Conservation (phyloP, 92 coral and sea anemone species). For the Hydrozoanthus gracilis region DNA sequence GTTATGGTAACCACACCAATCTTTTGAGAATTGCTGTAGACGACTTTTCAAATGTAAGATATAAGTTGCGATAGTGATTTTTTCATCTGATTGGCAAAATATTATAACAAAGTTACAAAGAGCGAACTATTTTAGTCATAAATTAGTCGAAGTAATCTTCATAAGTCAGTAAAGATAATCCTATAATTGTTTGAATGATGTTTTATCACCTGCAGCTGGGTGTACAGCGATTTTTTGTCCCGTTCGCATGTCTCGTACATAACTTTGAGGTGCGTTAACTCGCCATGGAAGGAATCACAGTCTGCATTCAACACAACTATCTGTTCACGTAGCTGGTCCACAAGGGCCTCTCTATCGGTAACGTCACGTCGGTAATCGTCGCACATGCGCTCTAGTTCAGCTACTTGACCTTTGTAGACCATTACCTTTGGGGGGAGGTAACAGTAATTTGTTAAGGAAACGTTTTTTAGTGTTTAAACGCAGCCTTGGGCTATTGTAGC, state of each 20-base stretch:
- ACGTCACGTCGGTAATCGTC: conserved; percentile 46
- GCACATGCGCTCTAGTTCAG: conserved; percentile 53
- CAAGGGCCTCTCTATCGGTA: conserved; percentile 47
- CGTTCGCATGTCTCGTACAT: conserved; percentile 58
- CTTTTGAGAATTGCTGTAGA: no score
- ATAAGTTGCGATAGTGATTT: no score
- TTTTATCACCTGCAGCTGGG: conserved; percentile 43
- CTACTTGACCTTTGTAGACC: conserved; percentile 50
- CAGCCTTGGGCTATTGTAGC: no score
- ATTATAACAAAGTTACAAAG: no score
- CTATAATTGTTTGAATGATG: no score
- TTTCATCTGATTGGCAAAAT: no score
- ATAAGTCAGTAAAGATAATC: no score
- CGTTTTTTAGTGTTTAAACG: no score
- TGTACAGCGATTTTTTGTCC: conserved; percentile 57
- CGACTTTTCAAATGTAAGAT: no score
- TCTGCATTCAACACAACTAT: conserved; percentile 46
- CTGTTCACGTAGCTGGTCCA: conserved; percentile 67
- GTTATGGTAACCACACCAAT: no score
- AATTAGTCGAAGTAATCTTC: no score
- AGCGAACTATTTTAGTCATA: no score
- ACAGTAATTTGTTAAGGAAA: neutral
- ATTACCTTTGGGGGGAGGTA: conserved; percentile 10
- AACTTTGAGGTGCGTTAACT: conserved; percentile 46
- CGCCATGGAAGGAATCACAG: conserved; percentile 55